Percentiles rank a stretch among this genome's conserved stretches.
Evolutionary conservation across 1,140 invertebrate species (phyloP).

Genomic region (Drosophila lacertosa): DNA sequence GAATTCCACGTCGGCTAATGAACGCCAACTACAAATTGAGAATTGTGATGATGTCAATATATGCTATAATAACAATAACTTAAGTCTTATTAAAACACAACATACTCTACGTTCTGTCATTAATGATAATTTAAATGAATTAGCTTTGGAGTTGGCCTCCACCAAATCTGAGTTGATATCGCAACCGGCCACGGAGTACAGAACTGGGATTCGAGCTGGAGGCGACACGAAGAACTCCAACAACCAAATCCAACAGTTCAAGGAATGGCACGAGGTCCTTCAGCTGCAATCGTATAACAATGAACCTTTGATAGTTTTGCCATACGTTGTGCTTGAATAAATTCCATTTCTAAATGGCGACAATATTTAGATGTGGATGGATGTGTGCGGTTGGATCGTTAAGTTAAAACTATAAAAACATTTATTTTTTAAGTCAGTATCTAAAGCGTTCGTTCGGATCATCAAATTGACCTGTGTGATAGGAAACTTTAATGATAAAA

Average conservation of each 20-base stretch:
- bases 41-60: slow-evolving; percentile 59
- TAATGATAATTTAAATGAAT: neutral
- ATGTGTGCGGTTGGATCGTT: no score
- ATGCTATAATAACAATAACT: slow-evolving; percentile 61
- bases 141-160: neutral
- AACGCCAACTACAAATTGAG: slow-evolving; percentile 31
- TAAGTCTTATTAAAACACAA: slow-evolving; percentile 52
- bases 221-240: slow-evolving; percentile 10
- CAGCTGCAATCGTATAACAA: slow-evolving; percentile 89
- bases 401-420: neutral
- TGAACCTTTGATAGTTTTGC: slow-evolving; percentile 92
- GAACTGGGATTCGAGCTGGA: slow-evolving; percentile 56
- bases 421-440: neutral
- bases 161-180: neutral
- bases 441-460: neutral
- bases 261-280: slow-evolving; percentile 92
- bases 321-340: slow-evolving; percentile 95
- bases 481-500: slow-evolving; percentile 1
- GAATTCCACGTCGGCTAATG: neutral
- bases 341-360: slow-evolving; percentile 7
- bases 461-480: slow-evolving; percentile 3
- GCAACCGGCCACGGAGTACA: slow-evolving; percentile 42
- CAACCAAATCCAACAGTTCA: slow-evolving; percentile 85
- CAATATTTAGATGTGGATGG: neutral
- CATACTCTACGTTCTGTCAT: slow-evolving; percentile 26